Conservation (phyloP, 2,888 invertebrate species). For the Phorcus lineatus region DNA sequence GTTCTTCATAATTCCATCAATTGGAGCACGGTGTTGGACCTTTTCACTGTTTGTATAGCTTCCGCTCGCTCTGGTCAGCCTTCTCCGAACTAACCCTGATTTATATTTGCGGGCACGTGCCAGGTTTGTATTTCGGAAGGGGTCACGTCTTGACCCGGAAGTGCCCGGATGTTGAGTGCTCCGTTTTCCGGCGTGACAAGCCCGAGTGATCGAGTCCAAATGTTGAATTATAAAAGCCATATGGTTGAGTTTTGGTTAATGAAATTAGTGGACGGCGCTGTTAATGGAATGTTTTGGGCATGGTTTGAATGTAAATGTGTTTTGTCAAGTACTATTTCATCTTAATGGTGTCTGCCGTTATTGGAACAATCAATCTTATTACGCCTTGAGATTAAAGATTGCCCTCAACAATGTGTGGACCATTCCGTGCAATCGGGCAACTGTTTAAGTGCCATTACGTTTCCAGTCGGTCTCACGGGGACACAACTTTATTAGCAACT, state of each 20-base stretch:
- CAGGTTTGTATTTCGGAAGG: background rate
- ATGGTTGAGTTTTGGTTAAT: background rate
- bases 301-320: too few species aligned
- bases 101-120: conserved; percentile 7
- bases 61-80: background rate
- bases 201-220: background rate
- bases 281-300: background rate
- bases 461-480: too few species aligned
- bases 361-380: too few species aligned
- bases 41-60: conserved; percentile 12
- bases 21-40: background rate
- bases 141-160: conserved; percentile 4
- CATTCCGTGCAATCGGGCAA: too few species aligned
- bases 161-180: background rate
- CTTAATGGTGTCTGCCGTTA: too few species aligned
- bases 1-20: background rate
- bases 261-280: conserved; percentile 1
- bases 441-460: too few species aligned
- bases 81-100: background rate
- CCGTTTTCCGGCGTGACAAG: background rate
- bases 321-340: too few species aligned
- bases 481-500: too few species aligned
- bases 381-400: too few species aligned
- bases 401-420: too few species aligned
- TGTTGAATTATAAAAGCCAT: background rate